These are phyloP conservation scores for Nineta flava DNA, from an alignment of 2,888 invertebrate genomes.

Conservation along the genomic window DNA sequence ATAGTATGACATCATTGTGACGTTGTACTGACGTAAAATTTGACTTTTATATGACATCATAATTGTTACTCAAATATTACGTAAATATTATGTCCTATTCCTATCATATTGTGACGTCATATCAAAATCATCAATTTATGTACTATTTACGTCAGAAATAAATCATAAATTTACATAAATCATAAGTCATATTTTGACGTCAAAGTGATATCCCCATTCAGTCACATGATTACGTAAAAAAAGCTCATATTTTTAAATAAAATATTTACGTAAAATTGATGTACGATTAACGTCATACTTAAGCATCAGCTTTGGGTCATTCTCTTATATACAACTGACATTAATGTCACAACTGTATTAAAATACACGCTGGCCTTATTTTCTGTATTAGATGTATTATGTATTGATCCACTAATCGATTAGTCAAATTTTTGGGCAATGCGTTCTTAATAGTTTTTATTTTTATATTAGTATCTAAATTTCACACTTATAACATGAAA, in stretches of 20 bases:
- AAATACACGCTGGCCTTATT: too few species aligned
- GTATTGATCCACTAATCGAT: too few species aligned
- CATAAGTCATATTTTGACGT: not conserved
- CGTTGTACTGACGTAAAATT: not conserved
- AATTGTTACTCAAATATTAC: not conserved
- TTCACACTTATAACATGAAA: too few species aligned
- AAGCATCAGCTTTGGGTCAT: not conserved
- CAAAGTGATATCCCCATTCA: not conserved
- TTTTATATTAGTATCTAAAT: too few species aligned
- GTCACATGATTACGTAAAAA: not conserved
- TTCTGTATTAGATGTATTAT: too few species aligned
- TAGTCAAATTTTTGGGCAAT: too few species aligned
- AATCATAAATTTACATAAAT: not conserved
- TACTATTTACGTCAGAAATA: not conserved
- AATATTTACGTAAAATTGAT: not conserved
- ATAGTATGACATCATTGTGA: not conserved
- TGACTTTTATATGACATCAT: not conserved
- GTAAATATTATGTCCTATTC: not conserved
- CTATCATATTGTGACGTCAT: not conserved
- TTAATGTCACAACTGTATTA: too few species aligned
- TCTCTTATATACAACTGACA: not conserved
- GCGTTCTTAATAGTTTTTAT: too few species aligned
- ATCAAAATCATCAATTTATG: not conserved
- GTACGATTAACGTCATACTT: not conserved
- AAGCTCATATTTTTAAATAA: not conserved